Conservation (phyloP, 1,140 invertebrate genomes). For the Zophobas atratus region DNA sequence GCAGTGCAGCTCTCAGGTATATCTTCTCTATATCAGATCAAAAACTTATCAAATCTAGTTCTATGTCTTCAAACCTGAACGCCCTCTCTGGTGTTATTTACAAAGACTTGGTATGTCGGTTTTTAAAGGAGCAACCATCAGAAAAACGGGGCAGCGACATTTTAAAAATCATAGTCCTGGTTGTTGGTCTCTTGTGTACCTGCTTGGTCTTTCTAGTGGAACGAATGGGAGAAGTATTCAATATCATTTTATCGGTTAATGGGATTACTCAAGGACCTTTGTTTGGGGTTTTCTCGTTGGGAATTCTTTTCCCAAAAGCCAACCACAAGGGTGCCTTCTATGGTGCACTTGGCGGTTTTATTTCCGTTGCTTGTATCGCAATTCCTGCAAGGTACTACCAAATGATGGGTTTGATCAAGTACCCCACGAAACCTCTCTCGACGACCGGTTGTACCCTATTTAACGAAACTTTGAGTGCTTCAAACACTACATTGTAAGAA, state of each 20-base stretch:
- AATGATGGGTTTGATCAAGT: too few species aligned
- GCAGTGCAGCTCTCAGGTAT: conserved; percentile 78
- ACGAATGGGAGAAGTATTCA: conserved; percentile 74
- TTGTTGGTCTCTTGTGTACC: too few species aligned
- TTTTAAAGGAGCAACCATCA: too few species aligned
- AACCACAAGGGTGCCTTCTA: conserved; percentile 67
- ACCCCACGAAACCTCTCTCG: too few species aligned
- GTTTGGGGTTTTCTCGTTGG: conserved; percentile 79
- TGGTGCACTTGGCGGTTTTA: conserved; percentile 50
- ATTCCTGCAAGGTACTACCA: too few species aligned
- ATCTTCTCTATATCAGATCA: background rate
- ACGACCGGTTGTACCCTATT: too few species aligned
- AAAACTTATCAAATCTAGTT: conserved; percentile 66
- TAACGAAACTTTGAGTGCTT: too few species aligned
- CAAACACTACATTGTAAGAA: too few species aligned
- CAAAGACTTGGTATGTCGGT: too few species aligned
- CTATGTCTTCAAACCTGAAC: conserved; percentile 78
- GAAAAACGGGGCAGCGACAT: too few species aligned
- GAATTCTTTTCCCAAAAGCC: conserved; percentile 78
- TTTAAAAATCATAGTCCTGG: too few species aligned
- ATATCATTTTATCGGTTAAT: conserved; percentile 75
- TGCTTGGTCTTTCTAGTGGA: conserved; percentile 75
- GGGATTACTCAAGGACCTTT: conserved; percentile 77
- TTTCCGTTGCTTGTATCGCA: conserved; percentile 18
- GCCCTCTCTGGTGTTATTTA: conserved; percentile 68